Conservation (phyloP, 2,113 vertebrate species). For the Sardina pilchardus region DNA sequence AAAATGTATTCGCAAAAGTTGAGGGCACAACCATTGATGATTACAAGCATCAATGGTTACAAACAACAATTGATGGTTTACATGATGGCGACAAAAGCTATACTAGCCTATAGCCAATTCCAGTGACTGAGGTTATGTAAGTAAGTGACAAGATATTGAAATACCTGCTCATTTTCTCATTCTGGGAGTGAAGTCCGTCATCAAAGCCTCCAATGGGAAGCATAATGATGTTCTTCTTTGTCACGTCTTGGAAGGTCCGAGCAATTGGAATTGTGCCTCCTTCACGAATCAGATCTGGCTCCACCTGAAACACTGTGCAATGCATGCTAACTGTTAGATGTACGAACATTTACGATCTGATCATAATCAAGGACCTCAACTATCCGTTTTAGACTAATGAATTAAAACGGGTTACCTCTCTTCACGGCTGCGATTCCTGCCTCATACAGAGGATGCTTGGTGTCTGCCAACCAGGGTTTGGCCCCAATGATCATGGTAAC, state of each 20-base stretch:
- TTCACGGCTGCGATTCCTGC: constrained; percentile 81
- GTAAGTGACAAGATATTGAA: not conserved
- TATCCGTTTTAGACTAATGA: not conserved
- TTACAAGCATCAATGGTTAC: too few species aligned
- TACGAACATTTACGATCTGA: not conserved
- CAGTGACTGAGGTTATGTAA: not conserved
- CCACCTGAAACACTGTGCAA: constrained; percentile 68
- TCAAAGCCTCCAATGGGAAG: constrained; percentile 77
- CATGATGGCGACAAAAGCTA: not conserved
- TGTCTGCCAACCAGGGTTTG: constrained; percentile 79
- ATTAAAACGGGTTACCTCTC: constrained; percentile 69
- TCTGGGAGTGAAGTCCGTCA: constrained; percentile 79
- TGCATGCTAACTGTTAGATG: not conserved
- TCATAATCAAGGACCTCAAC: not conserved
- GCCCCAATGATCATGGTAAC: constrained; percentile 79
- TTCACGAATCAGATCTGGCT: constrained; percentile 77
- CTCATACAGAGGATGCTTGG: constrained; percentile 71
- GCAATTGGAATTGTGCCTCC: constrained; percentile 77
- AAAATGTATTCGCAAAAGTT: not conserved
- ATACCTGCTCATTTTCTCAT: constrained; percentile 79
- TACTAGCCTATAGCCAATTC: not conserved
- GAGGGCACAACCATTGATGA: not conserved
- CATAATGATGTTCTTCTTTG: constrained; percentile 75
- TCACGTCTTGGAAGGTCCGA: constrained; percentile 73
- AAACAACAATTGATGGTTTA: too few species aligned